Base-by-base conservation (phyloP, 2,888 invertebrate genomes). In the Bursaphelenchus okinawaensis region DNA sequence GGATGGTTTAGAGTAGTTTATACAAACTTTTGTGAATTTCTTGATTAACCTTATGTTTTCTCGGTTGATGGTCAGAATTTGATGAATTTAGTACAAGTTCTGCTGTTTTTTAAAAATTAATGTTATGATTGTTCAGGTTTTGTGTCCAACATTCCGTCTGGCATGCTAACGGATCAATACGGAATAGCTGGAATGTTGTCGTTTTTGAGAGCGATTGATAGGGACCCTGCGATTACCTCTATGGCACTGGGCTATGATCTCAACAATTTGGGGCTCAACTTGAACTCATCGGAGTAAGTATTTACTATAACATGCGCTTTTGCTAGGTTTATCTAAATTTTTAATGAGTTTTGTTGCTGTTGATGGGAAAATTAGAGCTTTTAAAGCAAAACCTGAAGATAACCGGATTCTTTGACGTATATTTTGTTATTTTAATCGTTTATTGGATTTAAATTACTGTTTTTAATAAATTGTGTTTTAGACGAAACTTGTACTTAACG, bases 151-250 rank as follows among this genome's bases (percentile, higher is more conserved):
- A 96, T 99, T 87, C 98, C 98, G 70, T 89, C 90, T 76, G 92
- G 92, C 83, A 98, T 99, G 96, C 92, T 99, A 75, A 91, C 91
- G 80, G 98, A 99, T 86, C 98, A 98, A 87, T 98, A 94, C 85
- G 98, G 98, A 79, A 96, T 99, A 87, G 94, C 96, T 75, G 98
- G 98, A 56, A 88, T 99, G 78, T 87, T 99, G 85, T 93, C 96
- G 76, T 96, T 96, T 86, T 94, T 99, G 79, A 88, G 95, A 83
- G 93, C 94, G 72, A 93, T 95, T 70, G 96, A 98, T 86, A 91
- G 92, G 66, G 94, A 96, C 86, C 93, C 92, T 62, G 93, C 93
- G 85, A 87, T 98, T 82, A 93, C 95, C 75, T 92, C 93, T 67
- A 86, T 99, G 83, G 95, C 96, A 68, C 88, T 98, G 82, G 98